These are phyloP conservation scores for Phainopepla nitens DNA, from an alignment of 2,113 vertebrate species.

Conservation along the genomic window DNA sequence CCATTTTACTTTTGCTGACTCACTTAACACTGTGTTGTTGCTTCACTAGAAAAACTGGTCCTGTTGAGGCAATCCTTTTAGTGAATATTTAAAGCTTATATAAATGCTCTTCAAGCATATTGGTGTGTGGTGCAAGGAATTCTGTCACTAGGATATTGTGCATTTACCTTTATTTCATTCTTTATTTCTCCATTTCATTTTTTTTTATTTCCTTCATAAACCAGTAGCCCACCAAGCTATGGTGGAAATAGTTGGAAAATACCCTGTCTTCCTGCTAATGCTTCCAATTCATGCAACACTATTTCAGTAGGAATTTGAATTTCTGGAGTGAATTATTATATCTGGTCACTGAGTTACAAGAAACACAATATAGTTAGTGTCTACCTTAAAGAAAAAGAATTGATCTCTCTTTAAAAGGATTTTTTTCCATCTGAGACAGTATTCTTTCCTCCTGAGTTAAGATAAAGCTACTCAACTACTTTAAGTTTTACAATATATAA, in stretches of 20 bases:
- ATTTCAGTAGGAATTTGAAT: neutral
- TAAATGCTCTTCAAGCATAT: neutral
- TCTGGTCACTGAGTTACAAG: neutral
- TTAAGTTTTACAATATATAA: neutral
- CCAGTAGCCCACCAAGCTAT: neutral
- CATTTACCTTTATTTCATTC: neutral
- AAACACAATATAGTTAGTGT: neutral
- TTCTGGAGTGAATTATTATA: neutral
- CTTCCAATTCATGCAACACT: neutral
- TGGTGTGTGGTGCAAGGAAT: neutral
- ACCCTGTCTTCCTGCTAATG: neutral
- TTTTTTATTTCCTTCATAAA: neutral
- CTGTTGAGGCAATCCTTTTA: neutral
- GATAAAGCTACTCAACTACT: neutral
- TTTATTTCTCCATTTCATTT: neutral
- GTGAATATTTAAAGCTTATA: neutral
- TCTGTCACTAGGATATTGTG: neutral
- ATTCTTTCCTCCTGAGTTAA: neutral
- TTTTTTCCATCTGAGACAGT: neutral
- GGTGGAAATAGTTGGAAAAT: neutral
- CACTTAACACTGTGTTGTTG: neutral
- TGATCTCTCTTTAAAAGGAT: fast-evolving
- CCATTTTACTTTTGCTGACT: neutral
- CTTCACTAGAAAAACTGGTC: neutral
- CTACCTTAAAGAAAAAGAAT: neutral